Evolutionary conservation across 2,797 vertebrate species (phyloP).

Genomic region (Takifugu ocellatus): DNA sequence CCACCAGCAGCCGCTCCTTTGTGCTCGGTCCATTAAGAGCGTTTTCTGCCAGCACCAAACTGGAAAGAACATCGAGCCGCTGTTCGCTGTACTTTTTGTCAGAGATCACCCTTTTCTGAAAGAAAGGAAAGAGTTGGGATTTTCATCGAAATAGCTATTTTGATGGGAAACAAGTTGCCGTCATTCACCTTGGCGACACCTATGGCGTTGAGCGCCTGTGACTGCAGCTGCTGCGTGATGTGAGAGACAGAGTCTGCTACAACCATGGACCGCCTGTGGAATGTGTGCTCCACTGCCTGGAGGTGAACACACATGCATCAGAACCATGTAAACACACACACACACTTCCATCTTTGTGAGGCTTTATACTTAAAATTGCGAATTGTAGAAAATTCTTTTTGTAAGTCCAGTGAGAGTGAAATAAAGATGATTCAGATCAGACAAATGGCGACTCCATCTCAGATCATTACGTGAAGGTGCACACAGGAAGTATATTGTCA

Average conservation of each 20-base stretch:
- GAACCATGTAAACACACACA: no score
- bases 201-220: constrained; percentile 89
- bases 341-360: no score
- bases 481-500: no score
- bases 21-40: constrained; percentile 93
- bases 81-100: constrained; percentile 99
- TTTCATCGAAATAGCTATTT: background rate
- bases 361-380: no score
- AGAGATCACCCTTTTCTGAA: constrained; percentile 95
- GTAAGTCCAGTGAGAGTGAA: no score
- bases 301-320: constrained; percentile 12
- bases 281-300: constrained; percentile 92
- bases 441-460: no score
- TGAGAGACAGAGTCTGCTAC: constrained; percentile 95
- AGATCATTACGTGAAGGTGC: no score
- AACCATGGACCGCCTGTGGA: constrained; percentile 91
- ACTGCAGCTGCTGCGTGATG: constrained; percentile 92
- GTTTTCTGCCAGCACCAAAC: constrained; percentile 93
- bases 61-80: constrained; percentile 94
- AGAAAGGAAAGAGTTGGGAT: background rate
- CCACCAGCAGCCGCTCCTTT: constrained; percentile 88
- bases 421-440: no score
- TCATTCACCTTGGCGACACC: constrained; percentile 85
- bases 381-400: no score
- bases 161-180: background rate